Evolutionary conservation across 1,140 invertebrate genomes (phyloP).

Genomic region (Calephelis nemesis): DNA sequence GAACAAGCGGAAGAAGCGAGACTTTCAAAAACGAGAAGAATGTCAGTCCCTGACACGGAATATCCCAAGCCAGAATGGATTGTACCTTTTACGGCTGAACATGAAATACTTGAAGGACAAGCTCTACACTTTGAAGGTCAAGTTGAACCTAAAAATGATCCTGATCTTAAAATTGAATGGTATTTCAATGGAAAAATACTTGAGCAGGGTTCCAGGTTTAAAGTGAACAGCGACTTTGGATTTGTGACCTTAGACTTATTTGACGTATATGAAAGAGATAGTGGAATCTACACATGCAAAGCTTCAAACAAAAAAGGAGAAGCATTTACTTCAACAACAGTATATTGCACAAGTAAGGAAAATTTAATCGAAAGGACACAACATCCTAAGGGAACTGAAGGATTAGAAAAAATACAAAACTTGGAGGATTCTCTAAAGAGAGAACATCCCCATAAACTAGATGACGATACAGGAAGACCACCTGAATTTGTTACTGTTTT

Average conservation of each 20-base stretch:
- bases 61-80: constrained; percentile 94
- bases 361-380: constrained; percentile 92
- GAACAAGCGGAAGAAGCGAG: constrained; percentile 90
- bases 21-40: constrained; percentile 83
- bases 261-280: constrained; percentile 95
- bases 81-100: constrained; percentile 88
- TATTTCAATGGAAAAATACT: constrained; percentile 94
- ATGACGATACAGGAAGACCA: constrained; percentile 88
- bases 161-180: constrained; percentile 96
- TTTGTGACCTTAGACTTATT: constrained; percentile 94
- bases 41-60: constrained; percentile 84
- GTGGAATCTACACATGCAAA: constrained; percentile 95
- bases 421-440: constrained; percentile 91
- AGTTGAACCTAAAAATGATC: constrained; percentile 97
- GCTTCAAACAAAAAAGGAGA: constrained; percentile 92
- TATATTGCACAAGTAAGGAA: constrained; percentile 90
- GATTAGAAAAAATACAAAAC: constrained; percentile 93
- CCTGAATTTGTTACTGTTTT: constrained; percentile 94
- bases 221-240: constrained; percentile 94
- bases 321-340: constrained; percentile 94
- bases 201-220: constrained; percentile 91
- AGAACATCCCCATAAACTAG: constrained; percentile 83
- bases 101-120: constrained; percentile 93
- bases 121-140: constrained; percentile 94
- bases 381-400: constrained; percentile 95